Evolutionary conservation across 2,888 invertebrate genomes (phyloP).

Genomic region (Ecdyonurus torrentis): DNA sequence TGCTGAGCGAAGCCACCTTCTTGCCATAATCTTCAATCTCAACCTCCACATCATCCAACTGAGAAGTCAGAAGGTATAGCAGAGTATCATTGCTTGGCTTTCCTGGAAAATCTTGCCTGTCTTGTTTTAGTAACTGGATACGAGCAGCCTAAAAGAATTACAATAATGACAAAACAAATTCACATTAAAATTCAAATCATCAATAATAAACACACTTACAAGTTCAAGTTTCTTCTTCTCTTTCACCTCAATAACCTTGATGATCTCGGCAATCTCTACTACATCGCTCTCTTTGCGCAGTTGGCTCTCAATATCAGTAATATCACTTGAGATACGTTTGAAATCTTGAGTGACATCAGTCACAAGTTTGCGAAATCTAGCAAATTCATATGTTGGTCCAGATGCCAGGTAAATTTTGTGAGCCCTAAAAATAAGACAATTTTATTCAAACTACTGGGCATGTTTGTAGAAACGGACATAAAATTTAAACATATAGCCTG

Average conservation of each 20-base stretch:
- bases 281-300: not conserved
- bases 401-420: not conserved
- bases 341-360: not conserved
- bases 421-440: not conserved
- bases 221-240: not conserved
- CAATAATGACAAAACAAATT: not conserved
- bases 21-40: not conserved
- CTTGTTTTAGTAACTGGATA: not conserved
- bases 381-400: not conserved
- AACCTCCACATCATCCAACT: not conserved
- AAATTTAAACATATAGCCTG: too few species aligned
- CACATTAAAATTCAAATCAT: too few species aligned
- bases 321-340: not conserved
- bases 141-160: not conserved
- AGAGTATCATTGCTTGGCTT: not conserved
- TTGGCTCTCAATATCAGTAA: not conserved
- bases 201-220: not conserved
- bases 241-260: not conserved
- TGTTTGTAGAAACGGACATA: too few species aligned
- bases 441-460: too few species aligned
- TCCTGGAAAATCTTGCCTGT: not conserved
- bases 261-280: not conserved
- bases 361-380: not conserved
- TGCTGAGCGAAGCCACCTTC: not conserved
- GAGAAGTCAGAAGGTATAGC: not conserved